phyloP scores from a whole-genome alignment of 2,797 vertebrate species.

The Hipposideros larvatus region DNA sequence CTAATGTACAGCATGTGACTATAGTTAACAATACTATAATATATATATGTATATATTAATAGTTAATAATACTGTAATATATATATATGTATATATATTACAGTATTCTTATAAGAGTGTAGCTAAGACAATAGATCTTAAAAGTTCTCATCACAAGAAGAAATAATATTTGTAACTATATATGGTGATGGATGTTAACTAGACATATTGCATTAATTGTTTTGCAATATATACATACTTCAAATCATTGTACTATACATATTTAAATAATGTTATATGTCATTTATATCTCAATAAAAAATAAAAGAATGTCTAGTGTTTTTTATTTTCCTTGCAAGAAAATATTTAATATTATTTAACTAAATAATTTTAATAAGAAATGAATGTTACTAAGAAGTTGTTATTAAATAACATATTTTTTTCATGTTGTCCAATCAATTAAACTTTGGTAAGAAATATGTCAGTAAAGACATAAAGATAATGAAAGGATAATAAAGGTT shows the following conservation, averaged over 20 bases:
- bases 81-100: neutral
- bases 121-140: neutral
- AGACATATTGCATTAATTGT: neutral
- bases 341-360: neutral
- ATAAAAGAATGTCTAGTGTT: neutral
- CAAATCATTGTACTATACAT: no score
- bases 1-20: neutral
- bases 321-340: neutral
- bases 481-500: slow-evolving; percentile 58
- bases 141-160: neutral
- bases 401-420: slow-evolving; percentile 41
- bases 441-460: slow-evolving; percentile 67
- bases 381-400: neutral
- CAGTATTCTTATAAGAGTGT: neutral
- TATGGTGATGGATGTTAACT: no score
- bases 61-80: neutral
- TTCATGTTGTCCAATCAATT: slow-evolving; percentile 39
- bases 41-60: no score
- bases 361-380: slow-evolving; percentile 10
- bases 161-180: neutral
- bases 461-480: slow-evolving; percentile 73
- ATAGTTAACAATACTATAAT: neutral
- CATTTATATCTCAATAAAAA: neutral
- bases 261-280: no score
- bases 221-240: no score